Conservation (phyloP, 1,140 invertebrate species). For the Macrostomum lignano region DNA sequence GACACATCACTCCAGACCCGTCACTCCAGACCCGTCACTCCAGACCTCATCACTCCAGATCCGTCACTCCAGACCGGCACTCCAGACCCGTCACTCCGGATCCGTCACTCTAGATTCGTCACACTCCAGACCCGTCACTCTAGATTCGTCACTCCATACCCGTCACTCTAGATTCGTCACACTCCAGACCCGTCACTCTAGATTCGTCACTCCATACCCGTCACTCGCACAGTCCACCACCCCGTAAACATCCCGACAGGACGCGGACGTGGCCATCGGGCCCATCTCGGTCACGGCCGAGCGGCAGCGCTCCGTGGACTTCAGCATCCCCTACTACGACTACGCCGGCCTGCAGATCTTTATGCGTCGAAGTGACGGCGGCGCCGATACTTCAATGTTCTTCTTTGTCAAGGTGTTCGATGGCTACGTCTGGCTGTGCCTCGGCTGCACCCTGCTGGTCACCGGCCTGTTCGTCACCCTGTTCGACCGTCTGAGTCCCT, state of each 20-base stretch:
- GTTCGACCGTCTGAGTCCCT: constrained; percentile 31
- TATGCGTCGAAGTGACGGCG: constrained; percentile 14
- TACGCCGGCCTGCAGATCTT: constrained; percentile 20
- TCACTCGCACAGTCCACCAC: no score
- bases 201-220: no score
- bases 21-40: no score
- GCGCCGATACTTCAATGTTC: background rate
- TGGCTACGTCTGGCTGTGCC: background rate
- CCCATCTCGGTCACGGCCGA: constrained; percentile 20
- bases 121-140: no score
- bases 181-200: no score
- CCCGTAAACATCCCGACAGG: constrained; percentile 10
- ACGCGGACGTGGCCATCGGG: constrained; percentile 18
- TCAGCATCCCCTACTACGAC: constrained; percentile 21
- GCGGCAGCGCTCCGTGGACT: constrained; percentile 20
- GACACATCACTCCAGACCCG: no score
- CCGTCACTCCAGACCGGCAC: no score
- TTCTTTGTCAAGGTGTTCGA: constrained; percentile 1
- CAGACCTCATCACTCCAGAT: no score
- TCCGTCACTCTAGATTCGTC: no score
- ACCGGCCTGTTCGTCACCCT: constrained; percentile 6
- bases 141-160: no score
- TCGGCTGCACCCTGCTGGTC: background rate
- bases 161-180: no score
- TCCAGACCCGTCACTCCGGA: no score